These are phyloP conservation scores for Pyralis farinalis DNA, from an alignment of 2,888 invertebrate species.

Conservation along the genomic window DNA sequence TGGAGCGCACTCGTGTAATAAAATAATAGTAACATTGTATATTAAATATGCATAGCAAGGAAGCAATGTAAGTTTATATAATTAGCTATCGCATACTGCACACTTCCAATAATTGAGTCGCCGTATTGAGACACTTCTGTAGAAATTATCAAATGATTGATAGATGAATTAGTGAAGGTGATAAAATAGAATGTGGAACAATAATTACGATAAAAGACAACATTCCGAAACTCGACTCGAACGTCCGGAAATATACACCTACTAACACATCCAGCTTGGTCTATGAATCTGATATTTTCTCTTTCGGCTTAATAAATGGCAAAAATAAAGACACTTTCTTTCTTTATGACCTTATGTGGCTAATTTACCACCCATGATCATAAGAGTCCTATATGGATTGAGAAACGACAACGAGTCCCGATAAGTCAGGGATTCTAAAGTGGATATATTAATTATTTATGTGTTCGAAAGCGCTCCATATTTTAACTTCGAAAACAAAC, in stretches of 20 bases:
- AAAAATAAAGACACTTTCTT: neutral
- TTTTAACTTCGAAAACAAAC: neutral
- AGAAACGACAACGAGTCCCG: neutral
- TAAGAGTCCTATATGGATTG: neutral
- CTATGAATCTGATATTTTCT: no score
- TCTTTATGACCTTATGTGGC: neutral
- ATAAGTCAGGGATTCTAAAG: neutral
- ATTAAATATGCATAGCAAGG: no score
- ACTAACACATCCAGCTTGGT: no score
- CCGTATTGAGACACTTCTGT: constrained; percentile 1
- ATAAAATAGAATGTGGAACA: neutral
- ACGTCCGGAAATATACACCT: no score
- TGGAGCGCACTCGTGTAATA: no score
- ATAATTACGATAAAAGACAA: no score
- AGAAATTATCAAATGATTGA: neutral
- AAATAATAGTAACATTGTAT: no score
- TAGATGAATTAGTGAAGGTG: neutral
- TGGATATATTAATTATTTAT: neutral
- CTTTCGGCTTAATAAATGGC: neutral
- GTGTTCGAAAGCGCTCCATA: neutral
- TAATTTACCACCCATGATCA: neutral
- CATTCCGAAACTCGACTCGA: no score
- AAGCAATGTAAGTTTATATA: no score
- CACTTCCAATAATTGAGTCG: constrained; percentile 3
- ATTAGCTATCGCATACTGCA: no score